Base-by-base conservation (phyloP, 2,888 invertebrate species). In the Dyspetes luteomarginatus region DNA sequence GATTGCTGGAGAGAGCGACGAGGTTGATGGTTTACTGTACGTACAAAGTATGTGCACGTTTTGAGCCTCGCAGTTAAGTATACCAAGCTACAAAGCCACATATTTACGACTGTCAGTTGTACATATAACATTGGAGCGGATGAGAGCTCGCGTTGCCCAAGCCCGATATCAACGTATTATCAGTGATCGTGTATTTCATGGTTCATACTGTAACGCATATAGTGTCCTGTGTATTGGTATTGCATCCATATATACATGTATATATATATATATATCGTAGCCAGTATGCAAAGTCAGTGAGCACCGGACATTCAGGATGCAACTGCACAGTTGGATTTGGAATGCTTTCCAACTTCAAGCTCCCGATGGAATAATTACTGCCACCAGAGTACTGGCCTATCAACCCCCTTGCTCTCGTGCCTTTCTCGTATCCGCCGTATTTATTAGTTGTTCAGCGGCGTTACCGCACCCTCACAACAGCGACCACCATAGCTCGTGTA, bases 371-470 rank as follows among this genome's bases (percentile, higher is more conserved):
- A 76, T 76, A 81, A 81, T 81, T 76, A 81, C 62, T 69, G 64
- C 64, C 64, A 50, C 68, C 26, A 7, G 55, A 52, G 55, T 36
- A 65, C 43, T n/a, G 48, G 19, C 48, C 19, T 30, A 50, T 36
- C 36, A 36, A 65, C 28, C 28, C 45, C 22, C n/a, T n/a, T n/a
- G n/a, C n/a, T n/a, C n/a, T n/a, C n/a, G n/a, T 17, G n/a, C 45
- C 56, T 50, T n/a, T 3, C 26, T 50, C 48, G 28, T 52, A 41
- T 72, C 28, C 65, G 58, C 77, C 65, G 69, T 81, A 81, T 81
- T 81, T 81, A 81, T 81, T 81, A 81, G 77, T 77, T 73, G 81
- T 69, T 77, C 58, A 77, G 45, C 64, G 64, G 64, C 65, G 73
- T 77, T 65, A 69, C 73, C 73, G 52, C 68, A 65, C 77, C 73